phyloP scores from a whole-genome alignment of 2,888 invertebrate genomes.

The Ectemnius continuus region DNA sequence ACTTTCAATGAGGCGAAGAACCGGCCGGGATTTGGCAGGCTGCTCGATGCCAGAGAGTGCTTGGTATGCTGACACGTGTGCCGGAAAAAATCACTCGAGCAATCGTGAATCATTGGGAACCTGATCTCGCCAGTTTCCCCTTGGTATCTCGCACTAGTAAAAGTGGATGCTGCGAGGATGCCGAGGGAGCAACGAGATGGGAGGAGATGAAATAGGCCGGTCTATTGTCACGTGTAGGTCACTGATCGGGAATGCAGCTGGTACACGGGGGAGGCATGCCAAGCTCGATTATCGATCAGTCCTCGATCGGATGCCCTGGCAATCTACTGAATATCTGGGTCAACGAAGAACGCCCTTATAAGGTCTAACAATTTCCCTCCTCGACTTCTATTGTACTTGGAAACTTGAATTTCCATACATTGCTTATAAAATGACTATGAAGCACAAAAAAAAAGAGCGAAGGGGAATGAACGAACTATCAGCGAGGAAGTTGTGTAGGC shows the following conservation, averaged over 20 bases:
- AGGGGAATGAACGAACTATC: background rate
- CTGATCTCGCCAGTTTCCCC: too few species aligned
- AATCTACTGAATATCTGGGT: slow-evolving; percentile 53
- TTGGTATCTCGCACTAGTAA: too few species aligned
- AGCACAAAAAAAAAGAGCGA: too few species aligned
- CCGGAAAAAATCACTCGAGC: slow-evolving; percentile 2
- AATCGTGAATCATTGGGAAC: slow-evolving; percentile 19
- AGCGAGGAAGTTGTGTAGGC: background rate
- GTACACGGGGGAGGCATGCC: slow-evolving; percentile 10
- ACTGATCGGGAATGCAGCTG: slow-evolving; percentile 23
- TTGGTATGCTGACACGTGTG: background rate
- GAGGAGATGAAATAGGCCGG: background rate
- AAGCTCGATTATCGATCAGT: slow-evolving; percentile 33
- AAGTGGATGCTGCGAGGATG: too few species aligned
- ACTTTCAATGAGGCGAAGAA: too few species aligned
- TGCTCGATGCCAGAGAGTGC: slow-evolving; percentile 21
- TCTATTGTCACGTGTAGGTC: background rate
- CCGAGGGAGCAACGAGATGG: background rate
- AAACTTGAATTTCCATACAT: too few species aligned
- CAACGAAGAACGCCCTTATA: slow-evolving; percentile 55
- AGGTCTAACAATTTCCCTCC: slow-evolving; percentile 46
- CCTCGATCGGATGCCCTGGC: slow-evolving; percentile 45
- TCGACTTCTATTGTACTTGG: slow-evolving; percentile 20
- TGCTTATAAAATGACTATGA: too few species aligned
- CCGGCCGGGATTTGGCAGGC: slow-evolving; percentile 1